Evolutionary conservation across 2,888 invertebrate genomes (phyloP).

Genomic region (Ferrisia virgata): DNA sequence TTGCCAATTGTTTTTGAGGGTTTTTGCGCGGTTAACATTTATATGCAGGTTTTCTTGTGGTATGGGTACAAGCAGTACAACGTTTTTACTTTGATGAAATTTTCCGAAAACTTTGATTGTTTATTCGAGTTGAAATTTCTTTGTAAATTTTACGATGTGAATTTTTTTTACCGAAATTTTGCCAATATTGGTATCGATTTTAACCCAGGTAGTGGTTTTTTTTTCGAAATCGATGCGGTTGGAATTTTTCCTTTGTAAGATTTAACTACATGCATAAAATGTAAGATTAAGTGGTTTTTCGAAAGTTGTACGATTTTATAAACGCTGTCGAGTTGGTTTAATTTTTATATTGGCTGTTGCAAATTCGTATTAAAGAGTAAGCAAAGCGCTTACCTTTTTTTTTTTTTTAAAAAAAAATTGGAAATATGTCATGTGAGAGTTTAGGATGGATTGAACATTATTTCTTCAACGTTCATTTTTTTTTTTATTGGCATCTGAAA

Average conservation of each 20-base stretch:
- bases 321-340: too few relatives aligned
- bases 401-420: too few relatives aligned
- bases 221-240: neutral
- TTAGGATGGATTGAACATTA: too few relatives aligned
- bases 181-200: neutral
- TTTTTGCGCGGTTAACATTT: neutral
- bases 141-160: neutral
- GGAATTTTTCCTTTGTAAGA: neutral
- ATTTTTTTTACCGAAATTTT: neutral
- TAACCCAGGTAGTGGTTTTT: neutral
- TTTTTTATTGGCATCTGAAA: too few relatives aligned
- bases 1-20: neutral
- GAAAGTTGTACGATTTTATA: too few relatives aligned
- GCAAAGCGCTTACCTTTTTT: too few relatives aligned
- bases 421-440: too few relatives aligned
- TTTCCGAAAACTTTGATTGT: neutral
- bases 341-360: too few relatives aligned
- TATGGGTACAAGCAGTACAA: too few relatives aligned
- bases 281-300: neutral
- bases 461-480: too few relatives aligned
- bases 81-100: constrained; percentile 8
- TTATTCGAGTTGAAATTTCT: neutral
- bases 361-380: too few relatives aligned
- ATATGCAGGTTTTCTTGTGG: neutral
- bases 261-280: neutral